A percentile compares a stretch with the other conserved stretches of the same genome.
phyloP scores from a whole-genome alignment of 2,113 vertebrate genomes.

The Bujurquina vittata region DNA sequence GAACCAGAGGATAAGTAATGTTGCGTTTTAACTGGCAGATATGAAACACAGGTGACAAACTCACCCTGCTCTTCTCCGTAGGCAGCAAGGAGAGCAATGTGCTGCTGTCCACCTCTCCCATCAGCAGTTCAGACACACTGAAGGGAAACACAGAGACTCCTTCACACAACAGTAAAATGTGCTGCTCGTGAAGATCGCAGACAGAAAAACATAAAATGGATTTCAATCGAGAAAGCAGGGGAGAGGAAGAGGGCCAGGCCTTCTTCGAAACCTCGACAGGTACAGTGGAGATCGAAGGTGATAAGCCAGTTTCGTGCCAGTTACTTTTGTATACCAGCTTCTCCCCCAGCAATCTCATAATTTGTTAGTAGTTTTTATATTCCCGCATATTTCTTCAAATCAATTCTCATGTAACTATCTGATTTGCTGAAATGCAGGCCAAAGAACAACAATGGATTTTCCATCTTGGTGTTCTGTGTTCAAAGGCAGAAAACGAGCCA shows the following conservation, averaged over 20 bases:
- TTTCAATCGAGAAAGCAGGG: not conserved
- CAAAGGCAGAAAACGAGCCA: not conserved
- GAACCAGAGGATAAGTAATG: not conserved
- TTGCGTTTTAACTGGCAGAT: not conserved
- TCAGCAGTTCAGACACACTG: conserved; percentile 94
- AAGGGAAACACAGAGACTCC: conserved; percentile 1
- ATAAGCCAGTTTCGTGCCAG: not conserved
- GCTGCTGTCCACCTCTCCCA: conserved; percentile 97
- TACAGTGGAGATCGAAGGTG: not conserved
- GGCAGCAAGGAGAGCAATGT: conserved; percentile 91
- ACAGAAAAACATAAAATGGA: not conserved
- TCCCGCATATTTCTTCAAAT: not conserved
- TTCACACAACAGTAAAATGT: not conserved
- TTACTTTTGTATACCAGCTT: not conserved
- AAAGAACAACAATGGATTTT: not conserved
- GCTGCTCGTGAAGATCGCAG: not conserved
- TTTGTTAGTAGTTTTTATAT: not conserved
- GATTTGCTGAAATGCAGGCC: not conserved
- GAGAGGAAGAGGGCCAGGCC: not conserved
- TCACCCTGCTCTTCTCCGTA: conserved; percentile 91
- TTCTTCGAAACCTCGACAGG: not conserved
- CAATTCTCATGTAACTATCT: not conserved
- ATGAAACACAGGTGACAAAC: conserved; percentile 28
- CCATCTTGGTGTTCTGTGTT: not conserved
- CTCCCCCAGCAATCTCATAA: accelerated